phyloP scores from a whole-genome alignment of 2,888 invertebrate genomes.

The Ptycholaimellus sp. region DNA sequence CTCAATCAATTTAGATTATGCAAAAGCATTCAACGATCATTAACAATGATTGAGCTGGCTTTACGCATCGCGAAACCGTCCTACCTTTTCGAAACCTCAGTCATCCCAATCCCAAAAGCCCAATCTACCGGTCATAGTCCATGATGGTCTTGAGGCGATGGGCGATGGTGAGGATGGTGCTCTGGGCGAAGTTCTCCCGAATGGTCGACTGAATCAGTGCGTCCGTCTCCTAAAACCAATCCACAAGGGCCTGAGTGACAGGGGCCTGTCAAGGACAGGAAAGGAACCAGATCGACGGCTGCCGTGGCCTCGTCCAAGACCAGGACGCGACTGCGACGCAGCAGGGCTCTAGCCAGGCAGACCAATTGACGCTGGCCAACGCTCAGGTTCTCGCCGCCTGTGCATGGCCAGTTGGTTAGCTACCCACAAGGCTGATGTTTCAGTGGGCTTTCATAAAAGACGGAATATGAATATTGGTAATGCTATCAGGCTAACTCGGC shows the following conservation, averaged over 20 bases:
- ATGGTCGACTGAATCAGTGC: slow-evolving; percentile 46
- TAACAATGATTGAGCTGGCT: too few relatives aligned
- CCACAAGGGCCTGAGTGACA: too few relatives aligned
- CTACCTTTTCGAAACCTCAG: background rate
- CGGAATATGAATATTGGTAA: too few relatives aligned
- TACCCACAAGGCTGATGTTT: background rate
- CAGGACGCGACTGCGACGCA: slow-evolving; percentile 27
- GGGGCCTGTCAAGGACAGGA: too few relatives aligned
- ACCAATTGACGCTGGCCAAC: slow-evolving; percentile 33
- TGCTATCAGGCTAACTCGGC: too few relatives aligned
- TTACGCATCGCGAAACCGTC: too few relatives aligned
- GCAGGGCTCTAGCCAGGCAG: slow-evolving; percentile 31
- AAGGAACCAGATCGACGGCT: slow-evolving; percentile 33
- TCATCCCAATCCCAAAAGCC: background rate
- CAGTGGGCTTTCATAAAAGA: background rate
- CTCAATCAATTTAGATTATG: too few relatives aligned
- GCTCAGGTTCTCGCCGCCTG: too few relatives aligned
- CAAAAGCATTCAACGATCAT: too few relatives aligned
- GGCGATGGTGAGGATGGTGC: slow-evolving; percentile 71
- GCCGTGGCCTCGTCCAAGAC: slow-evolving; percentile 39
- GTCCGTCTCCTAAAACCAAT: too few relatives aligned
- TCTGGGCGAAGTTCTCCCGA: slow-evolving; percentile 54
- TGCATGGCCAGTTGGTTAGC: too few relatives aligned
- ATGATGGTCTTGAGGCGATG: slow-evolving; percentile 74
- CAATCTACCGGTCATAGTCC: slow-evolving; percentile 42